Conservation (phyloP, 1,140 invertebrate species). For the Drosophila grimshawi region DNA sequence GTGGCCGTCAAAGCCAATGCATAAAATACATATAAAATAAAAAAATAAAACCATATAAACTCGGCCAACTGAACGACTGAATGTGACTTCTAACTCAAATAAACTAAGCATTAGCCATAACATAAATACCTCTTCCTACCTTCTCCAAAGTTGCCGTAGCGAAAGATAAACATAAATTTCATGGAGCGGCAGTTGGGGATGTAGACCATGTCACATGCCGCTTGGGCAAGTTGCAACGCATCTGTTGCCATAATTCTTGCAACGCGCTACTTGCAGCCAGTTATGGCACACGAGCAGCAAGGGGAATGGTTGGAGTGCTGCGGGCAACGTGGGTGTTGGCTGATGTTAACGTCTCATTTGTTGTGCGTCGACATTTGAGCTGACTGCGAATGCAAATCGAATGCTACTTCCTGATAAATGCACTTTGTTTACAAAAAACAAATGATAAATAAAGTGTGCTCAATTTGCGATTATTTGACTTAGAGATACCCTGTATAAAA, state of each 20-base stretch:
- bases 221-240: conserved; percentile 52
- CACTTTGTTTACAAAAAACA: conserved; percentile 30
- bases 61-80: conserved; percentile 31
- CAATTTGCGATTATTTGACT: not conserved
- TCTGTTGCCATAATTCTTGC: conserved; percentile 78
- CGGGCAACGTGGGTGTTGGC: conserved; percentile 45
- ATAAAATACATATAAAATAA: conserved; percentile 43
- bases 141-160: conserved; percentile 24
- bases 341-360: conserved; percentile 74
- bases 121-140: conserved; percentile 69
- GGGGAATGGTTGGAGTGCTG: not conserved
- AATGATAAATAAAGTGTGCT: not conserved
- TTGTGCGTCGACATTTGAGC: conserved; percentile 50
- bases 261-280: conserved; percentile 27
- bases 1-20: conserved; percentile 47
- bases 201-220: conserved; percentile 27
- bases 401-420: conserved; percentile 48
- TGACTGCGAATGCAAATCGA: conserved; percentile 64
- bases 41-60: conserved; percentile 47
- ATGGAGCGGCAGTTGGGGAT: conserved; percentile 39
- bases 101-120: conserved; percentile 77
- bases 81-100: conserved; percentile 77
- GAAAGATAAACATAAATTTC: conserved; percentile 73
- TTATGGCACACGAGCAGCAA: conserved; percentile 11
- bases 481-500: not conserved